Conservation (phyloP, 2,113 vertebrate genomes). For the Pollachius pollachius region DNA sequence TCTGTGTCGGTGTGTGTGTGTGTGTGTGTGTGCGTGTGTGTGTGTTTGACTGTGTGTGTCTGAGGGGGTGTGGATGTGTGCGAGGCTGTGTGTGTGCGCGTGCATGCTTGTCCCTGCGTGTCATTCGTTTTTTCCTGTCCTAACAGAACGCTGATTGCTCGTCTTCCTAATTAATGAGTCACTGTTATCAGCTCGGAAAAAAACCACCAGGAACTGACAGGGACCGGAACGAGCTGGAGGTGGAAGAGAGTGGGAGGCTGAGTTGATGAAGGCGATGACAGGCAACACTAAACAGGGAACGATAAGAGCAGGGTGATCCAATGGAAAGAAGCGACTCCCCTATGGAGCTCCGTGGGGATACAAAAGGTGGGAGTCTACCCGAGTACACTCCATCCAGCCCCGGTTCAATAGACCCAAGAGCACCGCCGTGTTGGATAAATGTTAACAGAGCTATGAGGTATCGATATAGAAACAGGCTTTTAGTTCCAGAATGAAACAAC, state of each 20-base stretch:
- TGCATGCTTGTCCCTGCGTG: neutral
- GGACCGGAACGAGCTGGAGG: neutral
- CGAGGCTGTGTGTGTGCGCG: no score
- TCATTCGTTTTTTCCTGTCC: neutral
- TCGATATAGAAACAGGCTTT: neutral
- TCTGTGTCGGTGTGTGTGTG: no score
- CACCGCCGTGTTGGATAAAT: no score
- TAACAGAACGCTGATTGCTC: neutral
- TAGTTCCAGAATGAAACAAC: neutral
- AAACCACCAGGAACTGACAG: neutral
- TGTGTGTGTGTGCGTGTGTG: no score
- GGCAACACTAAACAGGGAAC: no score
- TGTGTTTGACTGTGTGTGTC: no score
- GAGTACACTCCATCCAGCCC: no score
- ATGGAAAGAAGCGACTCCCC: neutral
- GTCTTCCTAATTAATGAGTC: constrained; percentile 2
- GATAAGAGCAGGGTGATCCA: neutral
- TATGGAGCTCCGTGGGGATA: neutral
- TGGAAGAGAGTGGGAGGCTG: neutral
- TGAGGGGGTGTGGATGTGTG: no score
- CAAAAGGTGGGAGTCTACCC: no score
- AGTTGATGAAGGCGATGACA: neutral
- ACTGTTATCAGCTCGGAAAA: constrained; percentile 4
- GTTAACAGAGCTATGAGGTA: no score
- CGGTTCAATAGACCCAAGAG: no score